Evolutionary conservation across 2,888 invertebrate genomes (phyloP), one percentile per base, ranked within the genome.

Genomic region (Automeris io): DNA sequence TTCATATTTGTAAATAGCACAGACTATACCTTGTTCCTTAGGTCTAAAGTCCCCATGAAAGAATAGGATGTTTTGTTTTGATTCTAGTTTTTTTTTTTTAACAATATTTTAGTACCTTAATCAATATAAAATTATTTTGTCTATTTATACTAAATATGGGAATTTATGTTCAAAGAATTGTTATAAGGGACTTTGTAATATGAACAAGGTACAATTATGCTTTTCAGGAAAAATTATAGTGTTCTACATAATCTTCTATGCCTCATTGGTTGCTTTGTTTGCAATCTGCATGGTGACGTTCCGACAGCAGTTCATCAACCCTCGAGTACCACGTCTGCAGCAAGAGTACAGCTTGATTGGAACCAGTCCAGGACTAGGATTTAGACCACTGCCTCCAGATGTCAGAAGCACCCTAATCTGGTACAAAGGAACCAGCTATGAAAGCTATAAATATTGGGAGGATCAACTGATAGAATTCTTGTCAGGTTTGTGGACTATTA

Each of bases 371-470:
- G 98, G 98, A 41, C 87, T 99, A 39, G 98, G 98, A 37, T 99
- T 97, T 82, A 90, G 98, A 52, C 99, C 99, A 5, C 90, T 96
- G 88, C 96, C 98, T 9, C 90, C 91, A 3, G 96, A 97, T 69
- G 93, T 96, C 5, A 93, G 97, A 58, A 97, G 97, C 69, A 97
- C 98, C 5, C 89, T 99, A 42, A 97, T 99, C 63, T 95, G 96
- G 93, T 98, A 97, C 81, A 94, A 94, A 69, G 95, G 93, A 16
- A 93, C 94, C 0, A 90, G 92, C 24, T 88, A 88, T 47, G 91
- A 92, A 18, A 93, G 93, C 66, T 95, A 92, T 63, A 88, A 90
- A 49, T 91, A 92, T 57, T 96, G 96, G 96, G 92, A 92, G 36
- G 88, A 93, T 37, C 90, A 93, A 51, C 80, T 96, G 6, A 90